These are phyloP conservation scores for Galerucella pusilla DNA, from an alignment of 2,888 invertebrate species.

Conservation along the genomic window DNA sequence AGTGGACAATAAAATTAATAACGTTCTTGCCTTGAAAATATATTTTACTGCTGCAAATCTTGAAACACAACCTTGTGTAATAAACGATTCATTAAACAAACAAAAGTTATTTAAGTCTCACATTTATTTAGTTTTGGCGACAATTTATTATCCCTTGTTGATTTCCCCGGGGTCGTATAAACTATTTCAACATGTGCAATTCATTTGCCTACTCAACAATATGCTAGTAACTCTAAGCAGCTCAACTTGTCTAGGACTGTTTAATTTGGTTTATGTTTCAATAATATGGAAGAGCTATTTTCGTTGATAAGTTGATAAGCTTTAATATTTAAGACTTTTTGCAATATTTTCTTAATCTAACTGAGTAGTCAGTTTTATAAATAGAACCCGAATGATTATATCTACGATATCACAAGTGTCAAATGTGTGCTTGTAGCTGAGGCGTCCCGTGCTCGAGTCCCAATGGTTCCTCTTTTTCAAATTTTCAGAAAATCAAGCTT, in stretches of 20 bases:
- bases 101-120: constrained; percentile 40
- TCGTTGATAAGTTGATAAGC: not conserved
- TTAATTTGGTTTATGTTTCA: constrained; percentile 31
- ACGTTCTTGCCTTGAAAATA: too few species aligned
- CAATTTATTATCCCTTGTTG: constrained; percentile 46
- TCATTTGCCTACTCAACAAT: constrained; percentile 36
- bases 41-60: not conserved
- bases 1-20: too few species aligned
- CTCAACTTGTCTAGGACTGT: constrained; percentile 39
- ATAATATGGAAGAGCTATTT: constrained; percentile 8
- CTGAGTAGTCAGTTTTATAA: too few species aligned
- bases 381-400: too few species aligned
- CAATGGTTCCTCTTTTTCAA: too few species aligned
- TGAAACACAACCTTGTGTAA: not conserved
- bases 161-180: constrained; percentile 50
- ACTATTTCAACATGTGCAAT: constrained; percentile 48
- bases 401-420: too few species aligned
- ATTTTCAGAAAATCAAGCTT: too few species aligned
- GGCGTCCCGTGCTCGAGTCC: too few species aligned
- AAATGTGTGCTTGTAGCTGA: too few species aligned
- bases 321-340: not conserved
- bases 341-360: not conserved
- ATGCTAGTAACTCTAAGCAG: constrained; percentile 38
- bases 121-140: constrained; percentile 48
- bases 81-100: constrained; percentile 3